Percentiles rank a stretch among this genome's conserved stretches.
These are phyloP conservation scores for Acrobeloides nanus DNA, from an alignment of 2,888 invertebrate species.

Conservation along the genomic window DNA sequence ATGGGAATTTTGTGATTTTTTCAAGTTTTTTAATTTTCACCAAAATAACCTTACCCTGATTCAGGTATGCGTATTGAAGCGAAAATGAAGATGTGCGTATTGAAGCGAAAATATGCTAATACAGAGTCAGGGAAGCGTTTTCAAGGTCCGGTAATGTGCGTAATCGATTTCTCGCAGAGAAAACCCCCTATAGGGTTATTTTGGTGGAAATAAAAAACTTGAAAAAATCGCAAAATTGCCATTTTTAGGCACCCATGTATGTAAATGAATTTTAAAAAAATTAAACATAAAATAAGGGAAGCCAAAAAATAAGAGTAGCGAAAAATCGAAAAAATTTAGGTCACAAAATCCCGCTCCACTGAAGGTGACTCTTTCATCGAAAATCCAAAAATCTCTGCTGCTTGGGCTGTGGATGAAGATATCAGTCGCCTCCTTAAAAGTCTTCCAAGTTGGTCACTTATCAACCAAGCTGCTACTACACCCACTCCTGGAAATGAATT, in stretches of 20 bases:
- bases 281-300: not conserved
- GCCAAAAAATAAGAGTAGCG: no score
- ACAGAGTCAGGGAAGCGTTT: no score
- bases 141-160: no score
- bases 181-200: no score
- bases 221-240: no score
- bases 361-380: conserved; percentile 23
- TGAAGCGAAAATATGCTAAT: no score
- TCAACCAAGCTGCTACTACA: conserved; percentile 13
- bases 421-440: conserved; percentile 82
- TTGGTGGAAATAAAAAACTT: no score
- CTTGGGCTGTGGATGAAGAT: conserved; percentile 88
- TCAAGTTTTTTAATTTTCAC: not conserved
- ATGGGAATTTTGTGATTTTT: conserved; percentile 1
- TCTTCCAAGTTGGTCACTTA: conserved; percentile 65
- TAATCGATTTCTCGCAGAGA: no score
- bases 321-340: conserved; percentile 12
- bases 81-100: no score
- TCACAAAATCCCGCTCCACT: conserved; percentile 22
- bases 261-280: not conserved
- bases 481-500: conserved; percentile 8
- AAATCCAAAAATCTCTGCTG: conserved; percentile 70
- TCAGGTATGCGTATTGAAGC: no score
- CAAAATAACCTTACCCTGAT: not conserved
- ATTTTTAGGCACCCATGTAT: no score